Conservation (phyloP, 2,113 vertebrate species). For the Megaceryle torquata region DNA sequence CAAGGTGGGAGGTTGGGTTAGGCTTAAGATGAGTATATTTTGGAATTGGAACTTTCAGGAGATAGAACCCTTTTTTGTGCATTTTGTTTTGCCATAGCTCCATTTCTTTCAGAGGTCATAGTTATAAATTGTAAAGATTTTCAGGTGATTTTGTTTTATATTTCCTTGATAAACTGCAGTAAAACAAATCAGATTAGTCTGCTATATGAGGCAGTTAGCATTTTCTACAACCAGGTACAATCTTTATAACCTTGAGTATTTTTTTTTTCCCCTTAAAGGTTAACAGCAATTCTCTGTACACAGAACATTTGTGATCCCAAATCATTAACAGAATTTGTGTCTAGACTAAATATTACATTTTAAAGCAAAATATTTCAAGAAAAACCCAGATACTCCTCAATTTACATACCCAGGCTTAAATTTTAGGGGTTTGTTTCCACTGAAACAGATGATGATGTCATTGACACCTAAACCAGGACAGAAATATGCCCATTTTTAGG, state of each 20-base stretch:
- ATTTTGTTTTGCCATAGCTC: not conserved
- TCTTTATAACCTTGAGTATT: not conserved
- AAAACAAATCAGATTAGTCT: not conserved
- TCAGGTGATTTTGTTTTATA: not conserved
- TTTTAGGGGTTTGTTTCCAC: conserved; percentile 27
- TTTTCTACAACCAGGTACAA: not conserved
- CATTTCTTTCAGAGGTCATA: not conserved
- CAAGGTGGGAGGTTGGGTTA: not conserved
- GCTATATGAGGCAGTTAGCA: not conserved
- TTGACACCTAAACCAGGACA: conserved; percentile 47
- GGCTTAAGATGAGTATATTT: not conserved
- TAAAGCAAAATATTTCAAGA: not conserved
- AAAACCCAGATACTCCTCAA: not conserved
- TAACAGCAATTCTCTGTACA: not conserved
- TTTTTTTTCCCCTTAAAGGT: not conserved
- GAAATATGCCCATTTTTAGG: conserved; percentile 13
- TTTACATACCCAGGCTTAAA: conserved; percentile 9
- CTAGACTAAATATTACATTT: conserved; percentile 33
- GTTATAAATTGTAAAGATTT: not conserved
- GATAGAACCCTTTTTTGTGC: not conserved
- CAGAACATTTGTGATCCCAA: not conserved
- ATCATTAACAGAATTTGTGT: conserved; percentile 9
- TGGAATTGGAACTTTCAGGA: not conserved
- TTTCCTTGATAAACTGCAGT: not conserved
- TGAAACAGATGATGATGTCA: conserved; percentile 40